A percentile compares a stretch with the other conserved stretches of the same genome.
Conservation (phyloP, 1,140 invertebrate species). For the Scaptomyza montana region DNA sequence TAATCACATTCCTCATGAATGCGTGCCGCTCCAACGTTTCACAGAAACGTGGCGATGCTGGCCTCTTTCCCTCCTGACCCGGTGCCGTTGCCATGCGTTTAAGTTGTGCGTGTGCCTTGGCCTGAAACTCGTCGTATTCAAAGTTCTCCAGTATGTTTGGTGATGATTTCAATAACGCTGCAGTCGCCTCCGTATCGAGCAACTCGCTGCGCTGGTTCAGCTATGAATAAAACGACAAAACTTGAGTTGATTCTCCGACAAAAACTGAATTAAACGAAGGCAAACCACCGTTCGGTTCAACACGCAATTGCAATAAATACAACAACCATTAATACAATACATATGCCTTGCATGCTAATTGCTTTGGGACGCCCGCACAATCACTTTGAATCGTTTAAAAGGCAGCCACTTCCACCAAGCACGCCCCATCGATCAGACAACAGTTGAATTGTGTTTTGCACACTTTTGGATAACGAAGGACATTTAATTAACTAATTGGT, state of each 20-base stretch:
- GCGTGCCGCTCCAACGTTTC: constrained; percentile 78
- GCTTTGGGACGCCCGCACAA: constrained; percentile 46
- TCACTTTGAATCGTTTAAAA: constrained; percentile 13
- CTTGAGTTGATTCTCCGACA: constrained; percentile 9
- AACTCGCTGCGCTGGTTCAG: constrained; percentile 54
- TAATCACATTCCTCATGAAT: constrained; percentile 79
- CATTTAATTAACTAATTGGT: constrained; percentile 18
- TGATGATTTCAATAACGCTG: constrained; percentile 71
- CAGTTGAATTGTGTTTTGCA: constrained; percentile 5
- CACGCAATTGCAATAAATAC: constrained; percentile 75
- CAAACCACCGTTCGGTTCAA: constrained; percentile 33
- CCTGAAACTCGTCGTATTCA: constrained; percentile 69
- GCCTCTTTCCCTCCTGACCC: constrained; percentile 11
- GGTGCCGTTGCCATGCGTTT: constrained; percentile 63
- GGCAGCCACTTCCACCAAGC: not conserved
- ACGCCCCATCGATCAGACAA: not conserved
- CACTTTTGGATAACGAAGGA: constrained; percentile 23
- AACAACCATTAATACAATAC: constrained; percentile 22
- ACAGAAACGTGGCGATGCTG: constrained; percentile 65
- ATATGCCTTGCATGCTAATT: constrained; percentile 72
- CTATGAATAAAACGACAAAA: constrained; percentile 47
- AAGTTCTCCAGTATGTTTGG: constrained; percentile 80
- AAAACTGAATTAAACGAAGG: constrained; percentile 40
- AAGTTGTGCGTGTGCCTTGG: constrained; percentile 23
- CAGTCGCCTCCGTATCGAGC: constrained; percentile 63